These are phyloP conservation scores for Neoarius graeffei DNA, from an alignment of 2,113 vertebrate species.

Conservation along the genomic window DNA sequence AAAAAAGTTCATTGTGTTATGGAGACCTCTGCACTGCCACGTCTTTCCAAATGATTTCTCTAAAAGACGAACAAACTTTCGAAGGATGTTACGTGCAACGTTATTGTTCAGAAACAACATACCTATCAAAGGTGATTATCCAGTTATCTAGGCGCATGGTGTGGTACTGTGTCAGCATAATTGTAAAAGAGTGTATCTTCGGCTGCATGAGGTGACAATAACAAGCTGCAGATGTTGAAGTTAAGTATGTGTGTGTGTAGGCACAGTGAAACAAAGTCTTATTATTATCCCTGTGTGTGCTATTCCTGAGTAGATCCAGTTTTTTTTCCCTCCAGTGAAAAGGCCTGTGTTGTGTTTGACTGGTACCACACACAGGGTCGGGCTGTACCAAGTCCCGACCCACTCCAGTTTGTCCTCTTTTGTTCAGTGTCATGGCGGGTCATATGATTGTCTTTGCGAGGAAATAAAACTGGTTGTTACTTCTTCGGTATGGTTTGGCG, in stretches of 20 bases:
- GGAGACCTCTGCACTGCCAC: not conserved
- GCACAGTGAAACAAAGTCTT: constrained; percentile 64
- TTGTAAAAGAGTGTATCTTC: not conserved
- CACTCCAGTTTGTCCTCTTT: constrained; percentile 54
- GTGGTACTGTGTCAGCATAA: not conserved
- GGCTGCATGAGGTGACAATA: constrained; percentile 11
- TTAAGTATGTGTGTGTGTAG: not conserved
- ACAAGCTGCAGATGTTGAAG: constrained; percentile 25
- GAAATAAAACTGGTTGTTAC: not conserved
- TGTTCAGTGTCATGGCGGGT: constrained; percentile 53
- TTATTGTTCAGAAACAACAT: not conserved
- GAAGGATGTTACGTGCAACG: not conserved
- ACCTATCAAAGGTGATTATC: not conserved
- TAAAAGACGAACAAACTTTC: not conserved
- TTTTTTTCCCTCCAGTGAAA: constrained; percentile 55
- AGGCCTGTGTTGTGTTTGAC: constrained; percentile 68
- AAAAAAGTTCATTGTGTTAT: not conserved
- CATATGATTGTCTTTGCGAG: constrained; percentile 55
- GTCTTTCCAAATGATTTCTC: not conserved
- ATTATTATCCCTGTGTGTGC: constrained; percentile 63
- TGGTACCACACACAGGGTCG: constrained; percentile 62
- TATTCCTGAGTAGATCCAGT: constrained; percentile 66
- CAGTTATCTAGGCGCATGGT: not conserved
- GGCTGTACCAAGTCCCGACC: constrained; percentile 68
- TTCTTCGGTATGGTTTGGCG: not conserved